These are phyloP conservation scores for Bombus turneri DNA, from an alignment of 1,140 invertebrate genomes.

Conservation along the genomic window DNA sequence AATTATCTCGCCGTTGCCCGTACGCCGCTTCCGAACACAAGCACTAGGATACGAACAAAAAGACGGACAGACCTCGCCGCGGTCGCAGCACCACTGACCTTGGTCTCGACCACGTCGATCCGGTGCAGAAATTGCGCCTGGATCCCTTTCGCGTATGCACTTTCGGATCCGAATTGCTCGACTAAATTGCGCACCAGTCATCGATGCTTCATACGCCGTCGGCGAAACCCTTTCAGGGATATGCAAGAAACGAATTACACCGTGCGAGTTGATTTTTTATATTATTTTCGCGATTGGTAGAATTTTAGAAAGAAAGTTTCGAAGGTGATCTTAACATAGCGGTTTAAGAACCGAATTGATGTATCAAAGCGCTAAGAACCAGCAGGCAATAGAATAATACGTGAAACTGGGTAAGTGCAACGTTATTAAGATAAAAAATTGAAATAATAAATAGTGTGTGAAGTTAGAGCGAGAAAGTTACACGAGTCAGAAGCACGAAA, in stretches of 20 bases:
- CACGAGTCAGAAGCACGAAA: no score
- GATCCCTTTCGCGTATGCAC: conserved; percentile 42
- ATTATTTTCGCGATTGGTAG: background rate
- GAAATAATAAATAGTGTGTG: no score
- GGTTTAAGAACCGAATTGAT: no score
- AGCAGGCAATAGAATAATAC: no score
- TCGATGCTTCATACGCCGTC: background rate
- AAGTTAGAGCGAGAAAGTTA: no score
- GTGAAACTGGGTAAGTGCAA: no score
- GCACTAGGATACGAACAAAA: conserved; percentile 39
- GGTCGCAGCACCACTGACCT: conserved; percentile 61
- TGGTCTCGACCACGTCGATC: conserved; percentile 50
- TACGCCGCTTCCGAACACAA: conserved; percentile 40
- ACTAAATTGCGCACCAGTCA: conserved; percentile 29
- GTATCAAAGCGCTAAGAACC: no score
- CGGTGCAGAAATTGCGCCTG: conserved; percentile 46
- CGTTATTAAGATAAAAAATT: no score
- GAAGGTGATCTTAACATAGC: background rate
- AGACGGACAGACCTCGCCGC: conserved; percentile 39
- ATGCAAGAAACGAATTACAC: background rate
- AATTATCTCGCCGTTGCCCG: conserved; percentile 53
- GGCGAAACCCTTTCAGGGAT: background rate
- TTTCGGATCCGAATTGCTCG: conserved; percentile 28
- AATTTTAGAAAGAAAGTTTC: background rate
- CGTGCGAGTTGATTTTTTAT: background rate